Evolutionary conservation across 2,113 vertebrate species (phyloP), one percentile per base, ranked within the genome.

Genomic region (Pholis gunnellus): DNA sequence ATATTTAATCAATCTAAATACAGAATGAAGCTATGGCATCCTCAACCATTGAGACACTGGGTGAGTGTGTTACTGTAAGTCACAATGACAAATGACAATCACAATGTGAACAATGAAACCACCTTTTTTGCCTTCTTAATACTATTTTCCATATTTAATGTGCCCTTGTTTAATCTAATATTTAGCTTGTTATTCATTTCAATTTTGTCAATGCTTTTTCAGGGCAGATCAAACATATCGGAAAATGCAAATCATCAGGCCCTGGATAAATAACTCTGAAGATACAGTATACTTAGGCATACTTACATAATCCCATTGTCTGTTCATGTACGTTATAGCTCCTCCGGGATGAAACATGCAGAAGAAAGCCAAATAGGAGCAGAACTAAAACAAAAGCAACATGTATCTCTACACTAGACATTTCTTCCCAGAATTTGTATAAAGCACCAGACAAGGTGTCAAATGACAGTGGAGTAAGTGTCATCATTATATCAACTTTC

Each of bases 291-390:
- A 56, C 44, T 36, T 27, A 70, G 54, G 15, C 36, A 76, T 42
- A 54, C 65, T 71, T 64, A 25, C 18, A 75, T 70, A 75, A 75
- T 25, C 64, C 46, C 6, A 38, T 20, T 75, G 73, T 56, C 9
- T 65, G 22, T 56, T 36, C 46, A n/a, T 70, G 48, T 29, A 44
- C 38, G 71, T 70, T 65, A 72, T 34, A 73, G 61, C 44, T 54
- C 11, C 54, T 42, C 25, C 38, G 15, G 38, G 9, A 15, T 31
- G 11, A 14, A 20, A 25, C 50, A 25, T 17, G 22, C 22, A 18
- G 14, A 57, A 63, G 13, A 50, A 48, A 25, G 10, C 2, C 10
- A 25, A 61, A 36, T 74, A 74, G 18, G 14, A 11, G 48, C 56
- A 11, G 7, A 66, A 57, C 34, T 44, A 46, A 46, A 56, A 56